Conservation (phyloP, 1,140 invertebrate genomes). For the Cepaea nemoralis region DNA sequence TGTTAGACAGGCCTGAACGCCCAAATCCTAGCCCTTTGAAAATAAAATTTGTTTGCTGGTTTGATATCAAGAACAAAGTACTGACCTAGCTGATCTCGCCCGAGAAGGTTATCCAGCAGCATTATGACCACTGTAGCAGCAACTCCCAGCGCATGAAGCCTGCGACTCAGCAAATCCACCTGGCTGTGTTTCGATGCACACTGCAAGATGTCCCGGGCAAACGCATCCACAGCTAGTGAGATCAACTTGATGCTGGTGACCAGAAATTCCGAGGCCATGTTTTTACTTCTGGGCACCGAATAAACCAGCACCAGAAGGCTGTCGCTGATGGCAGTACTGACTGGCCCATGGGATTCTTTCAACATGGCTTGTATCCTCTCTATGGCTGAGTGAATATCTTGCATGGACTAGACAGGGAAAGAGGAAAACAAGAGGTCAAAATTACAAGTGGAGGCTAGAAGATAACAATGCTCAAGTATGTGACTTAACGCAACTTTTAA, state of each 20-base stretch:
- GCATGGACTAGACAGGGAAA: not conserved
- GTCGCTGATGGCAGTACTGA: not conserved
- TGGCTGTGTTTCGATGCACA: not conserved
- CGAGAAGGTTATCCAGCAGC: not conserved
- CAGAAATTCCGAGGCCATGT: not conserved
- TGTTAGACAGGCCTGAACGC: no score
- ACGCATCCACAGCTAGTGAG: not conserved
- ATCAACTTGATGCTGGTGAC: not conserved
- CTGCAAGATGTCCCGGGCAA: not conserved
- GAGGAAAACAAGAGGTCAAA: not conserved
- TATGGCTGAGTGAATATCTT: not conserved
- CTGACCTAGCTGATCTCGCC: not conserved
- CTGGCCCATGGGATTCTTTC: not conserved
- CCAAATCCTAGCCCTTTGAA: no score
- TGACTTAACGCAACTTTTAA: no score
- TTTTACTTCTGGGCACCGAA: not conserved
- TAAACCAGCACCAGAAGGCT: not conserved
- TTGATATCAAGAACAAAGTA: no score
- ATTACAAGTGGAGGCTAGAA: no score
- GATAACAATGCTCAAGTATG: no score
- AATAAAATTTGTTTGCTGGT: no score
- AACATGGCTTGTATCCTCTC: not conserved
- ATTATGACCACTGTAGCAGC: not conserved
- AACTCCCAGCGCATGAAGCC: not conserved
- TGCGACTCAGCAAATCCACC: not conserved